Evolutionary conservation across 2,888 invertebrate species (phyloP), one percentile per base, ranked within the genome.

Genomic region (Polia nebulosa): DNA sequence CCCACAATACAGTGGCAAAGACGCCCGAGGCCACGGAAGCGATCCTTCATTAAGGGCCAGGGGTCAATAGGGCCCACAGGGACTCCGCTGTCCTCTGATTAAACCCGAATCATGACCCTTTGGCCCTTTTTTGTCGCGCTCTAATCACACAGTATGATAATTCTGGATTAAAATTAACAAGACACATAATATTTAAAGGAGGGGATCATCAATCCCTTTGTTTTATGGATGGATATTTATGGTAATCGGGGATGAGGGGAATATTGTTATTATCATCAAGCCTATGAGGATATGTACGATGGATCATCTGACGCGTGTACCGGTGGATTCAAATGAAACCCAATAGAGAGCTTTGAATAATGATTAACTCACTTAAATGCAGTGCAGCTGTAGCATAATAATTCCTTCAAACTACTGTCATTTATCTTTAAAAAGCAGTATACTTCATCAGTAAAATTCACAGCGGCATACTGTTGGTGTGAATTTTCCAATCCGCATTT

Each of bases 11-110:
- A 68, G 86, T 86, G 89, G 90, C 90, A 90, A 91, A 90, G 91
- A 89, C 86, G 89, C 91, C 89, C 75, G 79, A 71, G 88, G 92
- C 85, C 80, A 82, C 89, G 90, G 89, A 90, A 89, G 83, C 87
- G 85, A 86, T 86, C 90, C 90, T 90, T 93, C 91, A 93, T 93
- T 92, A 92, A 84, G 85, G 86, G 86, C 89, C 90, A 89, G 89
- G 91, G 92, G 92, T 92, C 92, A 91, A 90, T 87, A 88, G 84
- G 85, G 70, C 87, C 86, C 84, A 79, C 81, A 85, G 88, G 77
- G 87, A 76, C 74, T 63, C 57, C 83, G 67, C 80, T 81, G 74
- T 79, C 80, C 79, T 81, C 85, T 89, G 90, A 90, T 90, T 89
- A 90, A 89, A 85, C 89, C 83, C 83, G 57, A 88, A 89, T 88